These are phyloP conservation scores for Pherbina coryleti DNA, from an alignment of 2,888 invertebrate genomes.

Conservation along the genomic window DNA sequence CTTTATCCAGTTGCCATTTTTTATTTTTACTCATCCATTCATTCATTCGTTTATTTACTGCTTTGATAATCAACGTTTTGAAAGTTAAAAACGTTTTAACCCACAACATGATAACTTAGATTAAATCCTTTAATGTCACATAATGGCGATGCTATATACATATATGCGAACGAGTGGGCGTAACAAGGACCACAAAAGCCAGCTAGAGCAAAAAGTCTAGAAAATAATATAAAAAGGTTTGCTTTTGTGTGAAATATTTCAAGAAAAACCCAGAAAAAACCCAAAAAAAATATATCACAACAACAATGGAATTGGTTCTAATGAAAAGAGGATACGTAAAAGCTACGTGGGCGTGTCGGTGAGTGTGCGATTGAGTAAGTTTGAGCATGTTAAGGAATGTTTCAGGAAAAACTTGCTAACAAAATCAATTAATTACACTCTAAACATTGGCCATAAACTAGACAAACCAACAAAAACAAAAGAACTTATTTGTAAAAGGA, in stretches of 20 bases:
- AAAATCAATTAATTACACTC: slow-evolving; percentile 9
- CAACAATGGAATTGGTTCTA: not conserved
- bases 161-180: not conserved
- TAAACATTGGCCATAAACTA: not conserved
- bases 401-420: not conserved
- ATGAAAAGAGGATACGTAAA: not conserved
- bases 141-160: not conserved
- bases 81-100: slow-evolving; percentile 17
- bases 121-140: not conserved
- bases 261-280: not conserved
- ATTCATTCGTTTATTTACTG: not conserved
- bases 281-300: not conserved
- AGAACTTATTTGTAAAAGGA: too few relatives aligned
- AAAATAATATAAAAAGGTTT: not conserved
- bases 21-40: slow-evolving; percentile 1
- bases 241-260: not conserved
- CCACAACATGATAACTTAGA: slow-evolving; percentile 6
- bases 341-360: not conserved
- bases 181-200: not conserved
- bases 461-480: not conserved
- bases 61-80: slow-evolving; percentile 21
- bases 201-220: not conserved
- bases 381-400: too few relatives aligned
- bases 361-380: not conserved
- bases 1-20: not conserved